Conservation (phyloP, 2,888 invertebrate species). For the Tromatobia lineatoria region DNA sequence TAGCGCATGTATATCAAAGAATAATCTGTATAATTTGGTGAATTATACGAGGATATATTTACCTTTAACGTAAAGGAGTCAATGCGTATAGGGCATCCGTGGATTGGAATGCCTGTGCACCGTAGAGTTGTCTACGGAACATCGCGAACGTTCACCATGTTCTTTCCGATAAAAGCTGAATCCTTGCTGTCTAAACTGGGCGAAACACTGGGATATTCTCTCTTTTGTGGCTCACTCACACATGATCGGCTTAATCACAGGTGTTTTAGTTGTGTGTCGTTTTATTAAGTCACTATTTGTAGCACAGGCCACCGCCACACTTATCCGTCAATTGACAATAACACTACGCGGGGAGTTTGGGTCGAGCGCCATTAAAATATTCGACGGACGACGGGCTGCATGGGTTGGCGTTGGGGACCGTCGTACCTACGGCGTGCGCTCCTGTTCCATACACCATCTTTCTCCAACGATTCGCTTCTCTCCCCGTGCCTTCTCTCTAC, state of each 20-base stretch:
- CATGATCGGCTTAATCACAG: not conserved
- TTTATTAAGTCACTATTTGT: not conserved
- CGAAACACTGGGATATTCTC: not conserved
- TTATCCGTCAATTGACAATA: conserved; percentile 78
- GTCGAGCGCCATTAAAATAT: conserved; percentile 83
- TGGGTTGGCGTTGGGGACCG: conserved; percentile 68
- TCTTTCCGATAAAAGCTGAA: conserved; percentile 55
- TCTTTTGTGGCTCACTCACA: not conserved
- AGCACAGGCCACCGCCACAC: conserved; percentile 59
- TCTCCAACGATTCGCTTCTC: conserved; percentile 61
- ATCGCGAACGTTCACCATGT: conserved; percentile 80
- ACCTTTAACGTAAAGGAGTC: conserved; percentile 71
- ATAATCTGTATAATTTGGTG: not conserved
- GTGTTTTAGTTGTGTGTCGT: not conserved
- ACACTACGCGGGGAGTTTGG: conserved; percentile 79
- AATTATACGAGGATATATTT: conserved; percentile 43
- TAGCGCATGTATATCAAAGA: not conserved
- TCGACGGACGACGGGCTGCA: conserved; percentile 76
- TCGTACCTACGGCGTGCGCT: conserved; percentile 77
- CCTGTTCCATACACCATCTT: conserved; percentile 70
- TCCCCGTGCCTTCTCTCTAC: conserved; percentile 11
- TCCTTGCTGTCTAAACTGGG: conserved; percentile 39
- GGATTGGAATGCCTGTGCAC: conserved; percentile 74
- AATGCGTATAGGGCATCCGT: conserved; percentile 70
- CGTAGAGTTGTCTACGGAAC: conserved; percentile 75